Percentiles rank a stretch among this genome's conserved stretches.
Conservation (phyloP, 1,140 invertebrate genomes). For the Phymorhynchus buccinoides region DNA sequence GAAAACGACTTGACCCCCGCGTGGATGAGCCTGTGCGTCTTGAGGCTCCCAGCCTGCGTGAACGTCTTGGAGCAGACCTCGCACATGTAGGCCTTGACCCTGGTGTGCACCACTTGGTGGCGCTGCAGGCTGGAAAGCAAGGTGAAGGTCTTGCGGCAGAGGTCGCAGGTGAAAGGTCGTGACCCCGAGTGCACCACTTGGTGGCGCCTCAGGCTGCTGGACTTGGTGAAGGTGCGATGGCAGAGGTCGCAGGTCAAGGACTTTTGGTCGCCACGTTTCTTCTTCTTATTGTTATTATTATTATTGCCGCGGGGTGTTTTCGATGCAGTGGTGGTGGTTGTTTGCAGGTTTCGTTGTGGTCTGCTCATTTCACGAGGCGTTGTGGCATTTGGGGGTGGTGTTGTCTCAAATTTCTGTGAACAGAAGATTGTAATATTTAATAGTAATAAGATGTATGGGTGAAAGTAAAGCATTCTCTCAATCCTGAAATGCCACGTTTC, state of each 20-base stretch:
- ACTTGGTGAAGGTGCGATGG: not conserved
- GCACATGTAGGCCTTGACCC: slow-evolving; percentile 34
- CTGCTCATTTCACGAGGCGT: not conserved
- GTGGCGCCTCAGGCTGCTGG: not conserved
- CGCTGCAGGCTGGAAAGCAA: not conserved
- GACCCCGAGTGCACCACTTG: slow-evolving; percentile 1
- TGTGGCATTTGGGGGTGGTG: not conserved
- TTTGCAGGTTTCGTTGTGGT: not conserved
- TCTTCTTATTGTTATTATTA: not conserved
- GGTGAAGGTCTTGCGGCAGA: slow-evolving; percentile 1
- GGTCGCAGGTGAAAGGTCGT: slow-evolving; percentile 24
- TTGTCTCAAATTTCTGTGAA: not conserved
- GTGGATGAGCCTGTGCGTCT: slow-evolving; percentile 28
- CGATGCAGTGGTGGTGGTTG: not conserved
- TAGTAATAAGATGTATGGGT: too few relatives aligned
- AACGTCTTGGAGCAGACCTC: slow-evolving; percentile 36
- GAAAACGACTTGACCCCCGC: slow-evolving; percentile 29
- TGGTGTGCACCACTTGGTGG: slow-evolving; percentile 25
- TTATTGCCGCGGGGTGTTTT: not conserved
- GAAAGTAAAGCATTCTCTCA: too few relatives aligned
- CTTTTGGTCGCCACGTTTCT: not conserved
- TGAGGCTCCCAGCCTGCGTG: not conserved
- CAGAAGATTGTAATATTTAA: not conserved
- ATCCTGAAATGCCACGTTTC: too few relatives aligned
- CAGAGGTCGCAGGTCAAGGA: slow-evolving; percentile 32